Evolutionary conservation across 1,140 invertebrate species (phyloP).

Genomic region (Rhysida immarginata): DNA sequence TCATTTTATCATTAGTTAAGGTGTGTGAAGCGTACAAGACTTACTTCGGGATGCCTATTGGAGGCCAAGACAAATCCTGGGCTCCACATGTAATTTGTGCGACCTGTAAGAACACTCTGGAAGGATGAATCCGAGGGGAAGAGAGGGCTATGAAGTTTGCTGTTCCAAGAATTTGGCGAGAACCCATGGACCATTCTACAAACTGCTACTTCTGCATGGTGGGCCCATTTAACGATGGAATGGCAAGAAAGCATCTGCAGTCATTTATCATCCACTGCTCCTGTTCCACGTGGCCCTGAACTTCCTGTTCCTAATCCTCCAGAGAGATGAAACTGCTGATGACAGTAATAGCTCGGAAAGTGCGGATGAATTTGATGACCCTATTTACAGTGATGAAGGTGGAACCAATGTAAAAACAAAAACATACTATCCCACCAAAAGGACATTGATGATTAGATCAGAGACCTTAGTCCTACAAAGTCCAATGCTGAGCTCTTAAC

Average conservation of each 20-base stretch:
- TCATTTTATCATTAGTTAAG: not conserved
- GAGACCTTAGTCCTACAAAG: not conserved
- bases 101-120: conserved; percentile 1
- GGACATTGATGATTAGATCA: not conserved
- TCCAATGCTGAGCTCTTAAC: conserved; percentile 1
- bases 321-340: not conserved
- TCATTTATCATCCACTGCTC: not conserved
- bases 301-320: not conserved
- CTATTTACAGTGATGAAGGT: not conserved
- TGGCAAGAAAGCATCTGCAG: not conserved
- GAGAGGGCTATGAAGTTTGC: not conserved
- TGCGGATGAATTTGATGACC: not conserved
- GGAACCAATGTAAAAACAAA: not conserved
- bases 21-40: not conserved
- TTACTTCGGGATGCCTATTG: not conserved
- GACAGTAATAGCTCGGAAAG: not conserved
- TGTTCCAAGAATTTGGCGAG: not conserved
- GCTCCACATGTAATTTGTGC: not conserved
- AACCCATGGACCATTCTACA: not conserved
- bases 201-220: not conserved
- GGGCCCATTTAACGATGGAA: not conserved
- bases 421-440: not conserved
- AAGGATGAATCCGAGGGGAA: not conserved
- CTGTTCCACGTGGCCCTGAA: not conserved
- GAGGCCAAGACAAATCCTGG: conserved; percentile 4